Base-by-base conservation (phyloP, 1,140 invertebrate genomes). In the Sitobion miscanthi region DNA sequence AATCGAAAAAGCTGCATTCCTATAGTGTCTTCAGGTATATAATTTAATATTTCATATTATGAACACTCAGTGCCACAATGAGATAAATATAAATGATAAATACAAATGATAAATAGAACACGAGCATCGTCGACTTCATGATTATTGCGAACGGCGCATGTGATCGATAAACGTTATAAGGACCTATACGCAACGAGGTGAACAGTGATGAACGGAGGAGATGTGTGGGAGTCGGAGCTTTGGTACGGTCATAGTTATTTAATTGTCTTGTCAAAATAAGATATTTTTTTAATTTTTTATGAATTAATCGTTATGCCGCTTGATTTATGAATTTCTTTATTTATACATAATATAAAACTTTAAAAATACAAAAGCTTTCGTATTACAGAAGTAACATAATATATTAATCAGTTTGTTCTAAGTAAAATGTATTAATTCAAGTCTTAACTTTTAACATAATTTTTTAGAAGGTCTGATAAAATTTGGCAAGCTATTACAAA, bases 1-100 rank as follows among this genome's bases (percentile, higher is more conserved):
- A 77, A 77, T 77, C 62, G 62, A 77, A 77, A 77, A 77, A 77
- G 25, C 62, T 35, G 62, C 62, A 77, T 77, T 77, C n/a, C 62
- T n/a, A 20, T 17, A n/a, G 62, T 77, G 9, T 77, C 62, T 77
- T 77, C 30, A n/a, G 20, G 62, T 42, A 42, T 9, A 83, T 83
- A 83, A 83, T 23, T 17, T 77, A 77, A n/a, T 77, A 77, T n/a
- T 30, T 77, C 62, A 77, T 77, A 35, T 20, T 69, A 69, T 77
- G n/a, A 35, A 30, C 62, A n/a, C 14, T 77, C n/a, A 3, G 21
- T 35, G 30, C 62, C 62, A 3, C 62, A 23, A 77, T n/a, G 30
- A 35, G 30, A 77, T 77, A 20, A 77, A 77, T 77, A 77, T n/a
- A 77, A 38, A 38, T 38, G 38, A 38, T 38, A 38, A 38, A 77